phyloP scores from a whole-genome alignment of 2,888 invertebrate genomes.

The Lumbricus terrestris region DNA sequence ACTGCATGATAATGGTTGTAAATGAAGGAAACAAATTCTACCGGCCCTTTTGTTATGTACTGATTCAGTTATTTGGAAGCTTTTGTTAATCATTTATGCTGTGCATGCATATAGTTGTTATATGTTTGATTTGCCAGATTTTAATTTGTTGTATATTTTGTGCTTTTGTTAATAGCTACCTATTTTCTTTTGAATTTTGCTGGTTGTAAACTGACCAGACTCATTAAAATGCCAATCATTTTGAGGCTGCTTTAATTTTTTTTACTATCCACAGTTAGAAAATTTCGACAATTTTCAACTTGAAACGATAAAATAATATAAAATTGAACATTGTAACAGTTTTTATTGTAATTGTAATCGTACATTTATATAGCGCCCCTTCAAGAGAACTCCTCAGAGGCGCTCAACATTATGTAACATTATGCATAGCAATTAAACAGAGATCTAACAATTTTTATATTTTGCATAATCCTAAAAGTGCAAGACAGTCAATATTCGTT shows the following conservation, averaged over 20 bases:
- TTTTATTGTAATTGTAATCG: no score
- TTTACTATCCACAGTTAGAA: not conserved
- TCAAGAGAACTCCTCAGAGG: no score
- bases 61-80: not conserved
- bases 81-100: not conserved
- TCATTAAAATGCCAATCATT: not conserved
- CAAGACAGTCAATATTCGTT: no score
- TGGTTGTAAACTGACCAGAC: not conserved
- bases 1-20: not conserved
- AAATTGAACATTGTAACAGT: not conserved
- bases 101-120: not conserved
- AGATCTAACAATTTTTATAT: not conserved
- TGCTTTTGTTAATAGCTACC: not conserved
- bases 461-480: no score
- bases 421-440: not conserved
- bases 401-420: no score
- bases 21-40: not conserved
- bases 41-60: not conserved
- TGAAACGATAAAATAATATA: not conserved
- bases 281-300: not conserved
- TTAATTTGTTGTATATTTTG: not conserved
- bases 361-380: no score
- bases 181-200: not conserved
- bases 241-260: not conserved
- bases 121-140: not conserved